Evolutionary conservation across 1,140 invertebrate genomes (phyloP), one percentile per base, ranked within the genome.

Genomic region (Nebria ingens): DNA sequence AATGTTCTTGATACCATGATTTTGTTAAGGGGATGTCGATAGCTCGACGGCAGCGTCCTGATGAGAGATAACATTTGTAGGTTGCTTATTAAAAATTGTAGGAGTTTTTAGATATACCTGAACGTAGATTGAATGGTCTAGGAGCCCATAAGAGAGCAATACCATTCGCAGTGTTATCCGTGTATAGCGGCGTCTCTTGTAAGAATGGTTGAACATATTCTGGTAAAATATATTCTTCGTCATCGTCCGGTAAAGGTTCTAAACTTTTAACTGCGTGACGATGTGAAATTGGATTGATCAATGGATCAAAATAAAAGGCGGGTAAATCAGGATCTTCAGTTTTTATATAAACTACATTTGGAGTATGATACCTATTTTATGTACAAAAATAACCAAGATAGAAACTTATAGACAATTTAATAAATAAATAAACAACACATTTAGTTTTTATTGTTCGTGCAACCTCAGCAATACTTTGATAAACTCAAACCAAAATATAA

Each of bases 241-340:
- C 91, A 64, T 97, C 94, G 53, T 97, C 93, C 2, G 92, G 88
- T 51, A 91, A 66, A 1, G 88, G 88, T 67, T 96, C 92, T 22
- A 85, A 67, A 11, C 85, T 83, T 75, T 89, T 95, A 1, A 90
- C 80, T 0, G 91, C 83, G 75, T 95, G 90, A 63, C 94, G 79
- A 73, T 98, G 93, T 9, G 96, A 95, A 63, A 99, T 99, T 2
- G 97, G 96, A 76, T 99, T 99, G 58, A 99, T 99, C 2, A 99
- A 76, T 0, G 97, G 97, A 80, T 99, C 97, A 77, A 98, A 99
- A 72, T 99, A 99, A 72, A 99, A 99, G 0, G 97, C 97, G 19
- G 97, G 97, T 53, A 99, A 78, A 76, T 99, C 97, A n/a, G 97
- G 96, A 84, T 99, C 97, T 78, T 99, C 97, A 1, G 97, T 99